Evolutionary conservation across 1,140 invertebrate species (phyloP).

Genomic region (Akabosia matsudoensis): DNA sequence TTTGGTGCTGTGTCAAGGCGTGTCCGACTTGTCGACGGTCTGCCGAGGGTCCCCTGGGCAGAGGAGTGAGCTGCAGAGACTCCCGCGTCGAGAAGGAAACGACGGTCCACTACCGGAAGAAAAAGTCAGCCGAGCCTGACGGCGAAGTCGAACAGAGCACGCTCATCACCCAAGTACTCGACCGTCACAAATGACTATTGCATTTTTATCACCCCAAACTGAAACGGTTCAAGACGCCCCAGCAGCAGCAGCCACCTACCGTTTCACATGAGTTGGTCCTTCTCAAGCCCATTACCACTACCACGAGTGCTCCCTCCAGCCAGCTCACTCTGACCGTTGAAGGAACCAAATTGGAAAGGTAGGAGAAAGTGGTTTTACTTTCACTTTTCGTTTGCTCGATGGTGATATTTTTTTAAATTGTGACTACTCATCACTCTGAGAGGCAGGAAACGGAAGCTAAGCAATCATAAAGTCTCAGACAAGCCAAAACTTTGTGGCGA

Average conservation of each 20-base stretch:
- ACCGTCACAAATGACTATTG: slow-evolving; percentile 37
- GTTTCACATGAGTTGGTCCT: background rate
- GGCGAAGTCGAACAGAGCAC: slow-evolving; percentile 44
- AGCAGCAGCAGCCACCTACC: background rate
- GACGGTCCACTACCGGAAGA: slow-evolving; percentile 39
- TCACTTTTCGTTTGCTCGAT: too few species aligned
- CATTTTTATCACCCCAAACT: slow-evolving; percentile 16
- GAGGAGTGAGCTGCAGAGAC: slow-evolving; percentile 3
- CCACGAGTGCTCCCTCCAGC: background rate
- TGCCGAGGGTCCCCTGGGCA: background rate
- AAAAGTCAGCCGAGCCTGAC: background rate
- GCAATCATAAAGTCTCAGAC: too few species aligned
- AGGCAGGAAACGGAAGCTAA: too few species aligned
- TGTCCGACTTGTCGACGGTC: slow-evolving; percentile 35
- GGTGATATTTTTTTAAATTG: too few species aligned
- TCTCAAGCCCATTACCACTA: too few species aligned
- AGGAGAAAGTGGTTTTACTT: too few species aligned
- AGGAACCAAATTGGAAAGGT: slow-evolving; percentile 6
- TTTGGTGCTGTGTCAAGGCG: slow-evolving; percentile 45
- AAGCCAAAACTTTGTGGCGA: too few species aligned
- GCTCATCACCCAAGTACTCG: slow-evolving; percentile 46
- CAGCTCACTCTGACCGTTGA: slow-evolving; percentile 3
- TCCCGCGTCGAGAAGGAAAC: slow-evolving; percentile 27
- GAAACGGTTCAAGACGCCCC: background rate
- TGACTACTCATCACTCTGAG: too few species aligned